Evolutionary conservation across 2,888 invertebrate species (phyloP).

Genomic region (Melieria crassipennis): DNA sequence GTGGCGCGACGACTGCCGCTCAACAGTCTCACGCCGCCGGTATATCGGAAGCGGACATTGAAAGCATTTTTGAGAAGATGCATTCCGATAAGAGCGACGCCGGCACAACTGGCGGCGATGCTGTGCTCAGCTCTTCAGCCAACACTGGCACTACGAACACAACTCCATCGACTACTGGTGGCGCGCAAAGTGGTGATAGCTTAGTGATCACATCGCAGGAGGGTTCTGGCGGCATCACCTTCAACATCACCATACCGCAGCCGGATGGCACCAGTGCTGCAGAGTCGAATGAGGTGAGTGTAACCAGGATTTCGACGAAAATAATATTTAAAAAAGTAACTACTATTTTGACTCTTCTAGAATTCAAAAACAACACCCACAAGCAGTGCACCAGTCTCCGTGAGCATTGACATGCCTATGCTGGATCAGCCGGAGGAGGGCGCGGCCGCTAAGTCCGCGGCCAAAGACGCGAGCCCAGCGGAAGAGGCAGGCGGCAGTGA

Average conservation of each 20-base stretch:
- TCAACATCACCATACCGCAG: conserved; percentile 66
- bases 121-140: conserved; percentile 31
- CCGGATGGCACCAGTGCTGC: conserved; percentile 51
- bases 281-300: conserved; percentile 44
- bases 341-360: conserved; percentile 30
- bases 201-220: conserved; percentile 66
- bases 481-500: conserved; percentile 20
- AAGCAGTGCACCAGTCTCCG: conserved; percentile 56
- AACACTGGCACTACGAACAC: conserved; percentile 34
- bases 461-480: conserved; percentile 28
- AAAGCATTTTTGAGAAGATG: conserved; percentile 66
- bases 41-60: conserved; percentile 64
- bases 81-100: conserved; percentile 65
- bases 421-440: conserved; percentile 63
- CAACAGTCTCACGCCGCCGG: too few relatives aligned
- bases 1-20: conserved; percentile 47
- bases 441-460: conserved; percentile 42
- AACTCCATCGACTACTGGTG: conserved; percentile 47
- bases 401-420: conserved; percentile 66
- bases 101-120: conserved; percentile 37
- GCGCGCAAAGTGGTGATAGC: conserved; percentile 53
- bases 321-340: not conserved
- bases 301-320: not conserved
- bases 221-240: conserved; percentile 64
- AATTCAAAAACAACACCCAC: conserved; percentile 49